Percentiles rank a stretch among this genome's conserved stretches.
Evolutionary conservation across 1,140 invertebrate species (phyloP).

Genomic region (Penaeus japonicus): DNA sequence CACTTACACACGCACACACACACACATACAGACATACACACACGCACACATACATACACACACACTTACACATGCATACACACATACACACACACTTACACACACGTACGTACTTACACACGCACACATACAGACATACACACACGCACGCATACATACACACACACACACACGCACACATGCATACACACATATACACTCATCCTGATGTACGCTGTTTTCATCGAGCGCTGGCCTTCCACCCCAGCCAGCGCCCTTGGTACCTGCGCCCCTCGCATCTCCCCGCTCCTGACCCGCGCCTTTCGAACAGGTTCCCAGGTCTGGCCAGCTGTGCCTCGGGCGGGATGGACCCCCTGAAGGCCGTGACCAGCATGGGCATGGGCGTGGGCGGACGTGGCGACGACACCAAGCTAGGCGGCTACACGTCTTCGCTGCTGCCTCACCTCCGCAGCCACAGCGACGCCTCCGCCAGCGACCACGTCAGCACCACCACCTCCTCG

Average conservation of each 20-base stretch:
- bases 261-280: not conserved
- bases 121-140: not conserved
- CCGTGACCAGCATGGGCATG: constrained; percentile 33
- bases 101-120: not conserved
- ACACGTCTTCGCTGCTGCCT: constrained; percentile 40
- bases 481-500: not conserved
- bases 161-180: not conserved
- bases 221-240: not conserved
- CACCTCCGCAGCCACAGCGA: constrained; percentile 20
- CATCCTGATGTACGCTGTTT: not conserved
- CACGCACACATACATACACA: not conserved
- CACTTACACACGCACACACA: no score
- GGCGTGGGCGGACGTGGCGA: not conserved
- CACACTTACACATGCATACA: not conserved
- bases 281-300: not conserved
- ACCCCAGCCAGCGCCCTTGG: not conserved
- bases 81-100: not conserved
- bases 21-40: not conserved
- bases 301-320: constrained; percentile 32
- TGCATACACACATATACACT: not conserved
- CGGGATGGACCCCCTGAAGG: constrained; percentile 36
- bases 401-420: constrained; percentile 16
- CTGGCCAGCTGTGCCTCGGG: constrained; percentile 44
- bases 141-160: not conserved
- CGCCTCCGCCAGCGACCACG: not conserved